Base-by-base conservation (phyloP, 2,888 invertebrate species). In the Drosophila cracens region DNA sequence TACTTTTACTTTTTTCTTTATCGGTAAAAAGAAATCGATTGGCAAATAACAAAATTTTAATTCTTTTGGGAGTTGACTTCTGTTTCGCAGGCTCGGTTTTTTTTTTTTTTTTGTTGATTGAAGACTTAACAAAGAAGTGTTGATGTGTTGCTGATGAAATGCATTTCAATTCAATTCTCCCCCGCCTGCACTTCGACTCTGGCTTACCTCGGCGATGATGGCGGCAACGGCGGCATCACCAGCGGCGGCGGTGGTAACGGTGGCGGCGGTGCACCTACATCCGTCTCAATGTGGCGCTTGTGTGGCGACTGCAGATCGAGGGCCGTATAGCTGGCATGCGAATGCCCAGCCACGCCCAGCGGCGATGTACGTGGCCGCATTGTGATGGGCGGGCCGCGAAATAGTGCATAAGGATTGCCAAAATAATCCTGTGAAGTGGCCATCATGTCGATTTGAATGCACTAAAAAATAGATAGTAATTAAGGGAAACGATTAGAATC, bases 371-470 rank as follows among this genome's bases (percentile, higher is more conserved):
- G 88, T 33, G 93, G 92, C 34, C 93, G 89, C 90, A 93, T 71
- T 67, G 92, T 90, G 57, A 92, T 90, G 27, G 92, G 91, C 61
- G 93, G 92, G 18, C 92, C 92, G 38, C 92, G 92, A 66, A 92
- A 91, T 33, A 92, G 86, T 38, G 92, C 91, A 81, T 93, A 93
- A 49, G 93, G 93, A 89, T 93, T 91, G 77, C 92, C 92, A 78
- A 92, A 93, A 76, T 93, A 92, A 83, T 92, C 92, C 74, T 93
- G 92, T 77, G 87, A 92, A 74, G 92, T 92, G 70, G 93, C 86
- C 92, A 93, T 92, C 92, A 93, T 93, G 69, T 89, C 90, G 64
- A 34, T 25, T 8, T 46, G 1, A 25, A 16, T 46, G 46, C 21
- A 56, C 83, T 83, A 64, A 7, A 70, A 81, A 21, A 29, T 36